phyloP scores from a whole-genome alignment of 2,113 vertebrate genomes.

The Crotalus horridus region DNA sequence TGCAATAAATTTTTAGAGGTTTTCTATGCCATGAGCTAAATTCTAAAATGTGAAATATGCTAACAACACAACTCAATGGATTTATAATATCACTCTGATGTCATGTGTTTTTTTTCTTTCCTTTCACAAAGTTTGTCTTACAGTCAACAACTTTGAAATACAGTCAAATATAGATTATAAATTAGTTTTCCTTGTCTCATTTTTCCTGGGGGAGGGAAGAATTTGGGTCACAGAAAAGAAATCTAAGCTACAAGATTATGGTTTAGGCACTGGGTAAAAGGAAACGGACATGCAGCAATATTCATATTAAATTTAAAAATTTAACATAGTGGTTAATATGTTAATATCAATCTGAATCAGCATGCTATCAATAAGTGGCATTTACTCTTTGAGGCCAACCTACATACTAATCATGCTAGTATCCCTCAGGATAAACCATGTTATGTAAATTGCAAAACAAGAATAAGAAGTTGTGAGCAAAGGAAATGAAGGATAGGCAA shows the following conservation, averaged over 20 bases:
- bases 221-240: not conserved
- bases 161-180: constrained; percentile 47
- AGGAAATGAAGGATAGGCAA: not conserved
- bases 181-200: not conserved
- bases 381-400: not conserved
- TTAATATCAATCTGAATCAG: not conserved
- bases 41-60: constrained; percentile 58
- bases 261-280: not conserved
- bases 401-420: not conserved
- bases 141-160: constrained; percentile 64
- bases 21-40: constrained; percentile 61
- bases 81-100: constrained; percentile 62
- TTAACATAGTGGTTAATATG: not conserved
- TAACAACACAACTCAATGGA: constrained; percentile 56
- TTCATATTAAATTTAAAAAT: not conserved
- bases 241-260: not conserved
- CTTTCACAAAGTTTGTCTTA: constrained; percentile 62
- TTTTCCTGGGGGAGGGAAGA: not conserved
- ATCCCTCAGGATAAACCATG: not conserved
- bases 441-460: not conserved
- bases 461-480: not conserved
- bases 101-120: constrained; percentile 61
- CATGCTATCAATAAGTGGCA: not conserved
- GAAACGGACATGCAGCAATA: not conserved
- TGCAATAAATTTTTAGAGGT: constrained; percentile 67